Evolutionary conservation across 2,888 invertebrate genomes (phyloP), one percentile per base, ranked within the genome.

Genomic region (Bugulina stolonifera): DNA sequence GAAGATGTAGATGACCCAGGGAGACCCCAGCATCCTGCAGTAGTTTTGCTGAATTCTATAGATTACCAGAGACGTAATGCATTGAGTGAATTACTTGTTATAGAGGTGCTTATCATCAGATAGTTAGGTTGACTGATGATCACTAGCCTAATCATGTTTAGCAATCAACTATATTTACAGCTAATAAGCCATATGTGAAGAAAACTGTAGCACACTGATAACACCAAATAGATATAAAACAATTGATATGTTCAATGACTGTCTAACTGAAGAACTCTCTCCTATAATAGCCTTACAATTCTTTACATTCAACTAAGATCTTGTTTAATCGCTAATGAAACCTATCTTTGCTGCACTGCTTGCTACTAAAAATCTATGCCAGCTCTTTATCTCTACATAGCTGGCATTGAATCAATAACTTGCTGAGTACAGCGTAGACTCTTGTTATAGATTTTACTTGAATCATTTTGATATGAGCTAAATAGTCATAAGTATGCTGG

Each of bases 191-290:
- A 64, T 64, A 22, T 64, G 64, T 34, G 64, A 64, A 64, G 64
- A 64, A 64, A 64, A 64, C 32, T 64, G 32, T 34, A 64, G n/a
- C 27, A 64, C 27, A 22, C 64, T 64, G 64, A 64, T 64, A 64
- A 64, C 64, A 64, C 32, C 32, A 64, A 64, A 64, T 64, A 64
- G 64, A 64, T 64, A 64, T 64, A 27, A 32, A 64, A 27, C 64
- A 64, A 64, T 64, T 64, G 64, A 64, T 64, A 64, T 64, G 64
- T 64, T 64, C 64, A 64, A 64, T 64, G 64, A 64, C 64, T 32
- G 32, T 27, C 27, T 55, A 55, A 55, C 14, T 55, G 3, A 55
- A 55, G 55, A 52, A 55, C 64, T 64, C 29, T 34, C 3, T 3
- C n/a, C 29, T 64, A 32, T 64, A 10, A 32, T 27, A 27, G 27